Evolutionary conservation across 2,797 vertebrate genomes (phyloP), one percentile per base, ranked within the genome.

Genomic region (Coregonus ussuriensis): DNA sequence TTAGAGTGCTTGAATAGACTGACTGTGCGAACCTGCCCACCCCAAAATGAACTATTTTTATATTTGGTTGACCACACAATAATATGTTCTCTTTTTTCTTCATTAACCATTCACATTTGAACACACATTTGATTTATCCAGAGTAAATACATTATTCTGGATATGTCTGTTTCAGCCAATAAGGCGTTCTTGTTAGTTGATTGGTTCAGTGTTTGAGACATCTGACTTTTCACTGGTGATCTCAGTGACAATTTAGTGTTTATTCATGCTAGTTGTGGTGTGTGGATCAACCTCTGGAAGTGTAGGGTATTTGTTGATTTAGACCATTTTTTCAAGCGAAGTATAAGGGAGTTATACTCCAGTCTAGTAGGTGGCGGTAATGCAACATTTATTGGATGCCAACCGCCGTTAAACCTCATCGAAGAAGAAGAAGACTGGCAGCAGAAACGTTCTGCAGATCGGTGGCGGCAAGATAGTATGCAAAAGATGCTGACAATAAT

Each of bases 401-500:
- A 11, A 11, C 41, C 41, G 41, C 41, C 2, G 41, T 13, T 11
- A 11, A 47, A 47, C 41, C 41, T 47, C 41, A 47, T 13, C 9
- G 41, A 11, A 47, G 41, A 13, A 47, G 41, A 47, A 47, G 41
- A 13, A 47, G 53, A 62, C 72, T 21, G 72, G 71, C 56, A 73
- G 71, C 21, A 72, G 14, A 15, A 31, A 37, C 16, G 67, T 0
- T 25, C 63, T 3, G 13, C 25, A 66, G 13, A 41, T 59, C 29
- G 16, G 53, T 62, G 33, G 31, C 16, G 15, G 15, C 6, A 16
- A 37, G 33, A 56, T 54, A 74, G 72, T 56, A 74, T 74, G 72
- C 29, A 25, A 83, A 94, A 92, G 86, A 95, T 95, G 94, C 84
- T 95, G 81, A 80, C 89, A 73, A 89, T 90, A 63, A 90, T 95